Evolutionary conservation across 1,140 invertebrate species (phyloP).

Genomic region (Varroa destructor): DNA sequence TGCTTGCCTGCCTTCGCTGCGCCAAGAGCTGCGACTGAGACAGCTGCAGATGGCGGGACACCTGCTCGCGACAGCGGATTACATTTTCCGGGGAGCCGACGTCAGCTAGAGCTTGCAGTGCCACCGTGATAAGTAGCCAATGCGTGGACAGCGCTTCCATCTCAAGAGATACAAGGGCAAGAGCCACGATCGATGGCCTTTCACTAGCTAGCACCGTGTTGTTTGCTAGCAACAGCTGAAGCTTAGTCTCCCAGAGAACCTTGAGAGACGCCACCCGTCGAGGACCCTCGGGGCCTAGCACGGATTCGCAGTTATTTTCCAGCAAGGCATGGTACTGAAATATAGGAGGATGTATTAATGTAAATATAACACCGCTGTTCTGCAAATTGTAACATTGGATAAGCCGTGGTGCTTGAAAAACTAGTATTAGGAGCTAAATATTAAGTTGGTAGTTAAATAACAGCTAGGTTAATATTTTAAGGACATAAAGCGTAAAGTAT

Average conservation of each 20-base stretch:
- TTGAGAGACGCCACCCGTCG: not conserved
- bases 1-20: constrained; percentile 14
- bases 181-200: not conserved
- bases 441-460: too few relatives aligned
- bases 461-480: too few relatives aligned
- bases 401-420: too few relatives aligned
- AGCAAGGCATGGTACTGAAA: constrained; percentile 25
- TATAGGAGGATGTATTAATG: not conserved
- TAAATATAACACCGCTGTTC: too few relatives aligned
- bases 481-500: too few relatives aligned
- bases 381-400: too few relatives aligned
- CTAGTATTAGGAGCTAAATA: too few relatives aligned
- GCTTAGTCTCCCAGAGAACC: constrained; percentile 19
- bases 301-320: constrained; percentile 26
- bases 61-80: constrained; percentile 11
- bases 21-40: not conserved
- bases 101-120: not conserved
- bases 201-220: constrained; percentile 3
- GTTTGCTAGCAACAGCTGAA: constrained; percentile 12
- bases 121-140: constrained; percentile 16
- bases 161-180: constrained; percentile 19
- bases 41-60: constrained; percentile 15
- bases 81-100: not conserved
- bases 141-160: constrained; percentile 9
- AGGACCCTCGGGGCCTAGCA: constrained; percentile 16